Percentiles rank a stretch among this genome's conserved stretches.
phyloP scores from a whole-genome alignment of 2,888 invertebrate species.

The Agrotis ipsilon region DNA sequence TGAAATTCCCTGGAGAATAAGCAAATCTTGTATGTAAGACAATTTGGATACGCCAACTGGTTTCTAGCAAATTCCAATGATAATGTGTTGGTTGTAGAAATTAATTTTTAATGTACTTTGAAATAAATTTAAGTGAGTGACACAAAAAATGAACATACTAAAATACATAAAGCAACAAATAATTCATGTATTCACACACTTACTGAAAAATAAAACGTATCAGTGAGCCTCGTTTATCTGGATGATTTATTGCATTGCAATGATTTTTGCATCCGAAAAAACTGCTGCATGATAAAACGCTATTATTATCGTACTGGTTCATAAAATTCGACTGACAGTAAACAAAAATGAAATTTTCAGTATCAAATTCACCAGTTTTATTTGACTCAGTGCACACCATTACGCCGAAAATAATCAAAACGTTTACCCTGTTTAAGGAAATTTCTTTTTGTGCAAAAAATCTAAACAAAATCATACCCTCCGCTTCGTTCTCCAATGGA shows the following conservation, averaged over 20 bases:
- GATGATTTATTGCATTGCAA: conserved; percentile 36
- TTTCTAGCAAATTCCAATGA: background rate
- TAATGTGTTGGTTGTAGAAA: background rate
- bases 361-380: conserved; percentile 19
- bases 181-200: background rate
- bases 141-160: background rate
- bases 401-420: conserved; percentile 28
- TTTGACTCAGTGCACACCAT: conserved; percentile 37
- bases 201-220: conserved; percentile 4
- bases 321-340: background rate
- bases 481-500: conserved; percentile 39
- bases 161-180: background rate
- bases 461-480: conserved; percentile 20
- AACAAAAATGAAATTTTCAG: conserved; percentile 20
- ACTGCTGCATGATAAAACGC: conserved; percentile 12
- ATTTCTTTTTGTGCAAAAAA: conserved; percentile 20
- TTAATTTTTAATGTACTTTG: background rate
- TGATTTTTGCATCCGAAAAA: conserved; percentile 2
- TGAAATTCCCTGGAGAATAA: conserved; percentile 8
- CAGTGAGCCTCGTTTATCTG: conserved; percentile 14
- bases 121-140: background rate
- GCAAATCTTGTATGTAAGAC: background rate
- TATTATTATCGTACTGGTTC: background rate
- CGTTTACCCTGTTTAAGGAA: conserved; percentile 21
- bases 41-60: background rate